Evolutionary conservation across 2,888 invertebrate species (phyloP).

Genomic region (Podotricha telesiphe): DNA sequence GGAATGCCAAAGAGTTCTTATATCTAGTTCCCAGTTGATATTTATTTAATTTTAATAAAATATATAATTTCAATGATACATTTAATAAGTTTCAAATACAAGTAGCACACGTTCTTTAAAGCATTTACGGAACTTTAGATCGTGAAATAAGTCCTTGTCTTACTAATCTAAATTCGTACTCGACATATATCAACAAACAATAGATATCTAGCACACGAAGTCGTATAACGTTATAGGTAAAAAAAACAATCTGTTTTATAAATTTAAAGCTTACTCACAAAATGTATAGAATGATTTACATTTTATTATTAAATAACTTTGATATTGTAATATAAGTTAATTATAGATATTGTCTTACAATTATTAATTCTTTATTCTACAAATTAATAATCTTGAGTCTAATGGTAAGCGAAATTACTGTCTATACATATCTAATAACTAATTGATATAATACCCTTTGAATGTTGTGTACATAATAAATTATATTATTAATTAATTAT

Average conservation of each 20-base stretch:
- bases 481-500: too few relatives aligned
- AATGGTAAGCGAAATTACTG: too few relatives aligned
- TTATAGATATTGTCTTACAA: not conserved
- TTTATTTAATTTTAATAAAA: not conserved
- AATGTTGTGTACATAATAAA: too few relatives aligned
- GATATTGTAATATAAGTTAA: not conserved
- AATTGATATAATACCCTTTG: too few relatives aligned
- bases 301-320: not conserved
- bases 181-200: constrained; percentile 33
- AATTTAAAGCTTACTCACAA: not conserved
- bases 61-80: not conserved
- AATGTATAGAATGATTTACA: not conserved
- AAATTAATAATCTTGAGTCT: too few relatives aligned
- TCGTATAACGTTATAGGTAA: constrained; percentile 1
- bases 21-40: too few relatives aligned
- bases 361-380: too few relatives aligned
- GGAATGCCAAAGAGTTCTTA: too few relatives aligned
- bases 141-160: constrained; percentile 22
- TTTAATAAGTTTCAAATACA: not conserved
- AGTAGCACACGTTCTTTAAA: not conserved
- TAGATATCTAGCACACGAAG: constrained; percentile 25
- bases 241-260: not conserved
- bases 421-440: too few relatives aligned
- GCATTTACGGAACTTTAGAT: constrained; percentile 8
- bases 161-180: constrained; percentile 27